Base-by-base conservation (phyloP, 2,113 vertebrate species). In the Heterotilapia buettikoferi region DNA sequence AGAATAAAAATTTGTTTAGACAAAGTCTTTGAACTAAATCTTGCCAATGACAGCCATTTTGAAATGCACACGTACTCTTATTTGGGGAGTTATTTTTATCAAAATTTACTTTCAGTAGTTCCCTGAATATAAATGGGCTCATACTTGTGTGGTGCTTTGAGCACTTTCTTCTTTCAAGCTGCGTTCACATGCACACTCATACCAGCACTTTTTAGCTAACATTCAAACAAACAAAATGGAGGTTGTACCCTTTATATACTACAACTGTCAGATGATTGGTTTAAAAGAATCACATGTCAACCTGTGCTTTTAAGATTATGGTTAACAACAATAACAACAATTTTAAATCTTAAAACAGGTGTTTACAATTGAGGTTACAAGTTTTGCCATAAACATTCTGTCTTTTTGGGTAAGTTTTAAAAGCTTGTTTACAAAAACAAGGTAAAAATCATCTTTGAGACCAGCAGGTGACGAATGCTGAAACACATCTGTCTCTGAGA, bases 91-190 rank as follows among this genome's bases (percentile, higher is more conserved):
- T 56, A 14, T 56, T 26, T 56, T 14, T 0, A 26, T 26, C 54
- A 26, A 57, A 57, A 26, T 57, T 2, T 57, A 2, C 21, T 26
- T 57, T 57, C 54, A 56, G 6, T 26, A 26, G 21, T 26, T 56
- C 21, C 24, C 54, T 57, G 54, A 26, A 26, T 57, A 57, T 57
- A 26, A 57, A 57, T 13, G 12, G 12, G 54, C 54, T 57, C 24
- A 0, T 0, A 2, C 14, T 38, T 5, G 18, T n/a, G 31, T 7
- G 31, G 31, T n/a, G 31, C 61, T 66, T 12, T 12, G 18, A 66
- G 61, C 10, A n/a, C 52, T 12, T 54, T 54, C 53, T 54, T 54
- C n/a, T 6, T 54, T 12, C 53, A 12, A 6, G n/a, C 10, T 54
- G n/a, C n/a, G 18, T 7, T 63, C 29, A n/a, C 59, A 2, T 36